A percentile compares a stretch with the other conserved stretches of the same genome.
Conservation (phyloP, 2,113 vertebrate species). For the Serinus canaria region DNA sequence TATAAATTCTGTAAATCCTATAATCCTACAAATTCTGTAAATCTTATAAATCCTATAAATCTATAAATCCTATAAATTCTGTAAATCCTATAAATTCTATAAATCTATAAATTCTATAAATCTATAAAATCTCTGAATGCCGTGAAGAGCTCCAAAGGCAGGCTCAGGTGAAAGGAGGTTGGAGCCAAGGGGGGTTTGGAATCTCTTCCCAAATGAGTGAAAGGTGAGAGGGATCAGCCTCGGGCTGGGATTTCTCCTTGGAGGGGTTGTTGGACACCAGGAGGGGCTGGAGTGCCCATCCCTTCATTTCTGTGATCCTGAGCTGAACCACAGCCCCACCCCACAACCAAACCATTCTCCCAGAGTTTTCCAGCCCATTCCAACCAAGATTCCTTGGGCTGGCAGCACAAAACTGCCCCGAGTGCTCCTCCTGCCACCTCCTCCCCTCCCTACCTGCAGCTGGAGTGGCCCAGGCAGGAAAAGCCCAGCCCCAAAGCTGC, state of each 20-base stretch:
- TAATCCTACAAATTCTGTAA: too few species aligned
- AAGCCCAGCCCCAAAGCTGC: neutral
- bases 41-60: too few species aligned
- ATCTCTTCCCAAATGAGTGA: neutral
- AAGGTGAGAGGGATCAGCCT: fast-evolving
- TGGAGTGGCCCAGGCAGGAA: neutral
- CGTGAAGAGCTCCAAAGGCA: neutral
- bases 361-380: fast-evolving
- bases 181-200: neutral
- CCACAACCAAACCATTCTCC: neutral
- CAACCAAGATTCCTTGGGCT: neutral
- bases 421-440: neutral
- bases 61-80: too few species aligned
- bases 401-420: neutral
- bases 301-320: neutral
- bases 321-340: neutral
- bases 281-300: neutral
- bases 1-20: too few species aligned
- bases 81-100: too few species aligned
- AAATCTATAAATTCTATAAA: too few species aligned
- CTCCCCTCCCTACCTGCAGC: fast-evolving
- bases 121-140: too few species aligned
- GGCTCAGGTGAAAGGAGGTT: neutral
- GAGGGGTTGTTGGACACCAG: fast-evolving
- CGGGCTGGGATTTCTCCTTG: neutral